Evolutionary conservation across 2,888 invertebrate genomes (phyloP).

Genomic region (Dryobotodes eremita): DNA sequence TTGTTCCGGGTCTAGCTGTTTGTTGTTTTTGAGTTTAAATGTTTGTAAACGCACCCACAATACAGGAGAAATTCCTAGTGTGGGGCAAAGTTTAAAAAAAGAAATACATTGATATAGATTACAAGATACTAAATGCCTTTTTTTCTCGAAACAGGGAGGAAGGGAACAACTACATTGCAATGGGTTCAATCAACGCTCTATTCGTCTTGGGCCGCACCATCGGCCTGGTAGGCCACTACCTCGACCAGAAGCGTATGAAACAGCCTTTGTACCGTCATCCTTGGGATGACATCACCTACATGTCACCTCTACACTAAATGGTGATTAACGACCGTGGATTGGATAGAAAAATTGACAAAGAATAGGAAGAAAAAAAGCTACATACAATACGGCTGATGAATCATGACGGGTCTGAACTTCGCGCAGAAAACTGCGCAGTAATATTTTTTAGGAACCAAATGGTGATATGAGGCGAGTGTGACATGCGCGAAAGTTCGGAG

Average conservation of each 20-base stretch:
- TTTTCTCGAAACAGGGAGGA: conserved; percentile 94
- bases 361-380: background rate
- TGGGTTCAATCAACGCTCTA: conserved; percentile 99
- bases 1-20: too few species aligned
- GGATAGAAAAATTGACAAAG: background rate
- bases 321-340: background rate
- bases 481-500: background rate
- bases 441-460: background rate
- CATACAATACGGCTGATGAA: background rate
- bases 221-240: conserved; percentile 99
- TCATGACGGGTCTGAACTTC: background rate
- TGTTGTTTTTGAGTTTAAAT: too few species aligned
- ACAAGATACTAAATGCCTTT: background rate
- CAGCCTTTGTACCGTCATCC: conserved; percentile 99
- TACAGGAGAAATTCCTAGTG: too few species aligned
- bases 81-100: too few species aligned
- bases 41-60: too few species aligned
- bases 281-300: conserved; percentile 98
- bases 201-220: conserved; percentile 99
- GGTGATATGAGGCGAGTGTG: background rate
- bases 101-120: too few species aligned
- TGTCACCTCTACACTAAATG: conserved; percentile 85
- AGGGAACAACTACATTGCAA: conserved; percentile 98
- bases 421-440: background rate
- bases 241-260: conserved; percentile 99